phyloP scores from a whole-genome alignment of 1,140 invertebrate species.

The Drosophila sucinea region DNA sequence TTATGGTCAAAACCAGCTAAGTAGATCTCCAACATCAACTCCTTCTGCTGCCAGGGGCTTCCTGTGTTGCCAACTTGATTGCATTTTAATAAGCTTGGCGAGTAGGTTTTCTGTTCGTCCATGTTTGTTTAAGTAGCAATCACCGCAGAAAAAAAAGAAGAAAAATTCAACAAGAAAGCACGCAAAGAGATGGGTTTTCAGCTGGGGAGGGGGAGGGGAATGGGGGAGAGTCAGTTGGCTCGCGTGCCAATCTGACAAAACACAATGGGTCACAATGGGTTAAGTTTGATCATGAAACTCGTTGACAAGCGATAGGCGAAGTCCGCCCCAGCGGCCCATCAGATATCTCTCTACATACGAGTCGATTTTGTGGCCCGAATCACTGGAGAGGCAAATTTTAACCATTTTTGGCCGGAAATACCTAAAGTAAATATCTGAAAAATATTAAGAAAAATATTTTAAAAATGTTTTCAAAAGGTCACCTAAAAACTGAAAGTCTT shows the following conservation, averaged over 20 bases:
- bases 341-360: conserved; percentile 30
- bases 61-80: conserved; percentile 66
- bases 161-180: conserved; percentile 57
- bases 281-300: conserved; percentile 46
- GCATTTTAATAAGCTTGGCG: conserved; percentile 71
- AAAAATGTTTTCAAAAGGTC: too few species aligned
- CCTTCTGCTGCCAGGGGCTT: conserved; percentile 39
- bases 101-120: conserved; percentile 41
- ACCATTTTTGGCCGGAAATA: background rate
- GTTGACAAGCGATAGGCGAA: conserved; percentile 8
- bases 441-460: too few species aligned
- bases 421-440: background rate
- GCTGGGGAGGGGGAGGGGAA: background rate
- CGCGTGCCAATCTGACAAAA: conserved; percentile 58
- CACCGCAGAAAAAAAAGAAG: conserved; percentile 34
- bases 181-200: conserved; percentile 47
- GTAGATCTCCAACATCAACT: background rate
- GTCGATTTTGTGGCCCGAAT: conserved; percentile 15
- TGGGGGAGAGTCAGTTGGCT: conserved; percentile 19
- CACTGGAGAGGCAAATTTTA: background rate
- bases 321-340: conserved; percentile 13
- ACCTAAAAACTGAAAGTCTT: too few species aligned
- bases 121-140: conserved; percentile 66
- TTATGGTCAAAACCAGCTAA: conserved; percentile 72
- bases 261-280: conserved; percentile 62